phyloP scores from a whole-genome alignment of 2,797 vertebrate species.

The Tragelaphus oryx region DNA sequence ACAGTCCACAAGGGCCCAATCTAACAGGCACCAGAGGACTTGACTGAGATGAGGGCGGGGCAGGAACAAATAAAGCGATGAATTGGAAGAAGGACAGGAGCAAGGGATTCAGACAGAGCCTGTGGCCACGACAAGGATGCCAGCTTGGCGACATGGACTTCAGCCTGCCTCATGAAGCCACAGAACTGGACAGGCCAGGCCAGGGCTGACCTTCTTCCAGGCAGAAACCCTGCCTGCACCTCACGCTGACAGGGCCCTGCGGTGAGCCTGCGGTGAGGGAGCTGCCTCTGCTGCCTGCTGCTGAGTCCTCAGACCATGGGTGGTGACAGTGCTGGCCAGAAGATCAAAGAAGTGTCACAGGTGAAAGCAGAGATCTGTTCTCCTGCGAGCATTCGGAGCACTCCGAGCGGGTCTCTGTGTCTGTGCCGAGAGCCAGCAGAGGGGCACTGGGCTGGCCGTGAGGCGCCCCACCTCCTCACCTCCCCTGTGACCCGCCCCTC shows the following conservation, averaged over 20 bases:
- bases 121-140: background rate
- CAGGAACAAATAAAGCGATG: background rate
- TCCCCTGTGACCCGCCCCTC: conserved; percentile 19
- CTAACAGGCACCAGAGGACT: background rate
- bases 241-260: background rate
- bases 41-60: background rate
- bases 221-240: conserved; percentile 10
- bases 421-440: background rate
- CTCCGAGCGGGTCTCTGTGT: background rate
- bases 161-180: background rate
- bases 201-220: conserved; percentile 22
- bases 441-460: background rate
- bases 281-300: background rate
- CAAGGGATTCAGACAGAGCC: background rate
- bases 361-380: conserved; percentile 18
- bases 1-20: background rate
- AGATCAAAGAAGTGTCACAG: conserved; percentile 33
- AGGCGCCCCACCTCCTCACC: conserved; percentile 52
- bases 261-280: background rate
- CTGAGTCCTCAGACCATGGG: background rate
- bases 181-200: background rate
- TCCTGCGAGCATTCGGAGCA: background rate
- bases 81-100: background rate
- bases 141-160: background rate
- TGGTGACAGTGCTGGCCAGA: background rate